Conservation (phyloP, 2,113 vertebrate species). For the Blennius ocellaris region DNA sequence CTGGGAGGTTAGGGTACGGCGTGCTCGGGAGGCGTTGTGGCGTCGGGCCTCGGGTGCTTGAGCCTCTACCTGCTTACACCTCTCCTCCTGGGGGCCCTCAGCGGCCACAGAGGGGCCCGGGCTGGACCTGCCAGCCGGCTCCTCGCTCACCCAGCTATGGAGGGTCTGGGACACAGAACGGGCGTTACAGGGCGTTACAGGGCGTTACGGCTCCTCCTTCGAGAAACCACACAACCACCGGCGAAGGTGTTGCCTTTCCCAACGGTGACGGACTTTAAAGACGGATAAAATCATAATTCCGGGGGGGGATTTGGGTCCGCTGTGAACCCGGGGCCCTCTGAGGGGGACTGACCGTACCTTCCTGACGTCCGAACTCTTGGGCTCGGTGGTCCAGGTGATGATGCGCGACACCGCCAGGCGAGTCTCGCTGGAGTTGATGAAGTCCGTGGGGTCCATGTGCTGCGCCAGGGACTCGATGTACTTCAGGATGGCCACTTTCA, state of each 20-base stretch:
- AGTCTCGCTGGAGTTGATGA: conserved; percentile 97
- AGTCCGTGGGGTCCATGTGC: conserved; percentile 98
- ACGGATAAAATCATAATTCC: too few relatives aligned
- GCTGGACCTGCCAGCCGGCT: conserved; percentile 89
- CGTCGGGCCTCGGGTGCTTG: too few relatives aligned
- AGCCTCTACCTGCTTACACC: conserved; percentile 96
- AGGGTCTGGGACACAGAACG: conserved; percentile 87
- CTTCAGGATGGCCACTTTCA: conserved; percentile 98
- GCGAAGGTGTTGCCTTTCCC: too few relatives aligned
- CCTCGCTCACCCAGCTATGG: conserved; percentile 93
- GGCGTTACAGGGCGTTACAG: conserved; percentile 51
- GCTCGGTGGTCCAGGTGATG: conserved; percentile 99
- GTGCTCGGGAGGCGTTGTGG: conserved; percentile 49
- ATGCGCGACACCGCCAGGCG: conserved; percentile 97
- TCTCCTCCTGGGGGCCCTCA: conserved; percentile 93
- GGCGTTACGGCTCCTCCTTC: conserved; percentile 21
- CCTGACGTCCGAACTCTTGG: conserved; percentile 98
- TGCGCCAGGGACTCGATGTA: conserved; percentile 95
- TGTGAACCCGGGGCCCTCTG: too few relatives aligned
- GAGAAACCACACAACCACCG: too few relatives aligned
- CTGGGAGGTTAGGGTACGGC: conserved; percentile 83
- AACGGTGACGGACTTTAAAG: too few relatives aligned
- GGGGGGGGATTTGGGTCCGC: too few relatives aligned
- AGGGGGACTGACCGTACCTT: conserved; percentile 84
- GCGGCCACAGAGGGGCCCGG: conserved; percentile 87